Evolutionary conservation across 2,113 vertebrate species (phyloP).

Genomic region (Pangasianodon gigas): DNA sequence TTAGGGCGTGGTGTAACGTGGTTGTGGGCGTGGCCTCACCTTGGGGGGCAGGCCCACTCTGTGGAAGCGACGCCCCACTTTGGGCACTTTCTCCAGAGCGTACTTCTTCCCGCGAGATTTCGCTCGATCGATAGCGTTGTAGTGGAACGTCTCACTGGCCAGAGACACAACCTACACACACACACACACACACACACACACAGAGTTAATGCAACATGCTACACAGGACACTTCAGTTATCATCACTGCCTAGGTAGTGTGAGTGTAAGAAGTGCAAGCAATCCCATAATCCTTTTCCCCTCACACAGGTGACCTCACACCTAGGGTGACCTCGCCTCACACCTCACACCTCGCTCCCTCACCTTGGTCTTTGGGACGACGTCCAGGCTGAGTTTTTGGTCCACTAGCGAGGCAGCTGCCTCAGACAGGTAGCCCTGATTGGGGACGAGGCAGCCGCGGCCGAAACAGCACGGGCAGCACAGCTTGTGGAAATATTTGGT

Average conservation of each 20-base stretch:
- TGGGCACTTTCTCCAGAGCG: slow-evolving; percentile 94
- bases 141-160: slow-evolving; percentile 96
- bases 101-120: slow-evolving; percentile 98
- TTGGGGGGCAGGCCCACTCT: slow-evolving; percentile 95
- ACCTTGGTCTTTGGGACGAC: slow-evolving; percentile 98
- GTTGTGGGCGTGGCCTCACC: slow-evolving; percentile 71
- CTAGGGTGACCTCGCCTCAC: no score
- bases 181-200: not conserved
- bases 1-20: not conserved
- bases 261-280: not conserved
- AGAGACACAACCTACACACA: slow-evolving; percentile 84
- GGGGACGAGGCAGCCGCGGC: slow-evolving; percentile 91
- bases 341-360: slow-evolving; percentile 35
- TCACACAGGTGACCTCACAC: not conserved
- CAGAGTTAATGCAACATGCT: not conserved
- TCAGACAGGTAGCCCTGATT: slow-evolving; percentile 99
- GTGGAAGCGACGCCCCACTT: slow-evolving; percentile 94
- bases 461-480: slow-evolving; percentile 97
- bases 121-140: slow-evolving; percentile 92
- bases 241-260: not conserved
- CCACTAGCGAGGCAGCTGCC: slow-evolving; percentile 90
- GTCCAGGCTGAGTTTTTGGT: slow-evolving; percentile 87
- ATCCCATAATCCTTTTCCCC: not conserved
- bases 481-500: slow-evolving; percentile 98
- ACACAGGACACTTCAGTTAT: not conserved